Base-by-base conservation (phyloP, 2,888 invertebrate species). In the Alcis repandata region DNA sequence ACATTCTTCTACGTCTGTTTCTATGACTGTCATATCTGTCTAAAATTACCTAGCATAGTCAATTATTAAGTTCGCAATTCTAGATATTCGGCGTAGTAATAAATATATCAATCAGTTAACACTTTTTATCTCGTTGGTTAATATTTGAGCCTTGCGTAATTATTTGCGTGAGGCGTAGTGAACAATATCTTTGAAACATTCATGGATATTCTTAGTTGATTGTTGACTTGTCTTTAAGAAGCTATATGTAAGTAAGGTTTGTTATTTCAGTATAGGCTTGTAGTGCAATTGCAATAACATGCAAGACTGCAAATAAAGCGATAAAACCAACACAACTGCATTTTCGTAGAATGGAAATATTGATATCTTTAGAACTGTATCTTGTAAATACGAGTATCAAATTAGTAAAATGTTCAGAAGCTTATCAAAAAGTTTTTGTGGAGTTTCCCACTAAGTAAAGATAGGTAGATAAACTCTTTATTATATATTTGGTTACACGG, bases 81-180 rank as follows among this genome's bases (percentile, higher is more conserved):
- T 10, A 32, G 32, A 49, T 32, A 11, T 36, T 20, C n/a, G 33
- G 45, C 3, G 13, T 33, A 20, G 22, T 51, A 22, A 56, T 56
- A 53, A 63, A 58, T 53, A 20, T 58, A 52, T 63, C 51, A 53
- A 58, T 63, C 10, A 27, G 11, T 45, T 2, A 38, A 27, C 17
- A n/a, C 53, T 7, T 19, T 51, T 49, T 57, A 62, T 57, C 62
- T 52, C 22, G 13, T 33, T 22, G 2, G 2, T 51, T 41, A 52
- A 63, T 63, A 52, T 63, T 63, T 63, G 43, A 22, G 20, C 38
- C 48, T 38, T n/a, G n/a, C 43, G 20, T 43, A 45, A 20, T 45
- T 58, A 15, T 53, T 58, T 46, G 27, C 51, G 2, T 48, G 32
- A 19, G 41, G 6, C 32, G 41, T 45, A 15, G 6, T 36, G 13